phyloP scores from a whole-genome alignment of 2,797 vertebrate genomes.

The Labeo calbasu region DNA sequence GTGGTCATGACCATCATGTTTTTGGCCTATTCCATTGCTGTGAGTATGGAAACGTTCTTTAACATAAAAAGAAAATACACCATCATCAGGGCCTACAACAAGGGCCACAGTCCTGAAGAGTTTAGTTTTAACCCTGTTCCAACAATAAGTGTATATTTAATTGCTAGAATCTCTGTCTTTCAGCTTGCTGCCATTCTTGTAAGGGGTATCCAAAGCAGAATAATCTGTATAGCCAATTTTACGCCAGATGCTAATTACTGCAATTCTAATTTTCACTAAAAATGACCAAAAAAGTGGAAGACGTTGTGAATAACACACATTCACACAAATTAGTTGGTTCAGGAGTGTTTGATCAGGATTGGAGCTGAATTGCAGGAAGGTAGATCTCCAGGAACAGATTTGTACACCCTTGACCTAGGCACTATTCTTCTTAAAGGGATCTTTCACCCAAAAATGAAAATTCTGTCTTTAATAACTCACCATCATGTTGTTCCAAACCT shows the following conservation, averaged over 20 bases:
- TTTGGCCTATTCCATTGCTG: slow-evolving; percentile 89
- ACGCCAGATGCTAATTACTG: background rate
- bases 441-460: too few species aligned
- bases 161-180: too few species aligned
- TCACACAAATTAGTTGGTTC: background rate
- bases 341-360: background rate
- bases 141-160: background rate
- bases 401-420: too few species aligned
- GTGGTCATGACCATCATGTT: slow-evolving; percentile 90
- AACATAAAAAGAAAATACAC: background rate
- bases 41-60: slow-evolving; percentile 71
- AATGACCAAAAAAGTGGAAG: background rate
- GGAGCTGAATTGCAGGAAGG: background rate
- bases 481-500: too few species aligned
- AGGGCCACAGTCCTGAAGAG: background rate
- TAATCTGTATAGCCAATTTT: background rate
- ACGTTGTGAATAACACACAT: background rate
- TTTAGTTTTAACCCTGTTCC: background rate
- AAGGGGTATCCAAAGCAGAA: background rate
- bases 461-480: too few species aligned
- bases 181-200: background rate
- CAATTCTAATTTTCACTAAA: background rate
- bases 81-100: background rate
- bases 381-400: background rate
- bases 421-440: background rate